Evolutionary conservation across 2,113 vertebrate genomes (phyloP), one percentile per base, ranked within the genome.

Genomic region (Albula goreensis): DNA sequence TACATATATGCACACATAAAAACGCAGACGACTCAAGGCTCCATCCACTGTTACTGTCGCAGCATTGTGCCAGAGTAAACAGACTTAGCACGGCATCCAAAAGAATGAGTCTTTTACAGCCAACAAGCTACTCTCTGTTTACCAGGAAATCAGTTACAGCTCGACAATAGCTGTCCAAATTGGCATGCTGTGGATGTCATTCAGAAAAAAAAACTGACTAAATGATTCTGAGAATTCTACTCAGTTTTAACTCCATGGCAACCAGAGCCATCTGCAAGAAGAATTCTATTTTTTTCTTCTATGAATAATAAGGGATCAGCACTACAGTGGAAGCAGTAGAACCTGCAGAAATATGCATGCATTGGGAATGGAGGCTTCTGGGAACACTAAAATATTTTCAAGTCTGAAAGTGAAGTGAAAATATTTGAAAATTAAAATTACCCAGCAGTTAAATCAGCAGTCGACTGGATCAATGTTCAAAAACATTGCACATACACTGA

Each of bases 31-130:
- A 81, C 83, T 85, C 78, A 13, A 48, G 83, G 81, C 41, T 82
- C 0, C 13, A 80, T 66, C 88, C 78, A 81, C 85, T 88, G 83
- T 83, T 80, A 86, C 86, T 53, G 84, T 79, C 85, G 41, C 11
- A 87, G 56, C 82, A 86, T 82, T 89, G 88, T 82, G 90, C 89
- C 79, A 53, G 13, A 50, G 41, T 74, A 9, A 74, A 74, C 5
- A 74, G 70, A 74, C n/a, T 2, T n/a, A 31, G 22, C 63, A 13
- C 63, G n/a, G 25, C 70, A 25, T 8, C 70, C 70, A 31, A 74
- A 19, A 31, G 70, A 74, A 74, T 31, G 8, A 74, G n/a, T 74
- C 70, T 74, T 9, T 74, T 31, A 9, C 25, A 74, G 70, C 70
- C n/a, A 31, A 74, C 70, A n/a, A 31, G 70, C 70, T 74, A 22